Percentiles rank a stretch among this genome's conserved stretches.
Conservation (phyloP, 2,797 vertebrate species). For the Sebastes trivittatus region DNA sequence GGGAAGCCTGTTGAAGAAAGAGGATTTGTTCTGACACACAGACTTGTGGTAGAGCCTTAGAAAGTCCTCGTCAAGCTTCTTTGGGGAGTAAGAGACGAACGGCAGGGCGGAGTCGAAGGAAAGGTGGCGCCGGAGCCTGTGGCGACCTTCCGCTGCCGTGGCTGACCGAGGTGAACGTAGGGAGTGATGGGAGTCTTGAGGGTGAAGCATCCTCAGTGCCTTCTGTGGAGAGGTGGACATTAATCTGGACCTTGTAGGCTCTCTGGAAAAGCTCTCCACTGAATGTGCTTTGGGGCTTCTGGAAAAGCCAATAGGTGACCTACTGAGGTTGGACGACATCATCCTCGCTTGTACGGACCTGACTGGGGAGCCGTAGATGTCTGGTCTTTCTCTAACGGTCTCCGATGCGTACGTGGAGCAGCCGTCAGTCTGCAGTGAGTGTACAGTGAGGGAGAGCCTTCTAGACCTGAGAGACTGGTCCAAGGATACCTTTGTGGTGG, state of each 20-base stretch:
- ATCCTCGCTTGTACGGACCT: conserved; percentile 40
- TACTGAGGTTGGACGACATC: not conserved
- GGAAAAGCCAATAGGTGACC: conserved; percentile 33
- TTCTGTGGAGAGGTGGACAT: not conserved
- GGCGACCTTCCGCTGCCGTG: not conserved
- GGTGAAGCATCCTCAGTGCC: conserved; percentile 17
- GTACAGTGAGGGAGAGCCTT: conserved; percentile 1
- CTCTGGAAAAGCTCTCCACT: conserved; percentile 5
- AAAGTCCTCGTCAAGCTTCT: conserved; percentile 73
- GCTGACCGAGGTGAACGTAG: conserved; percentile 2
- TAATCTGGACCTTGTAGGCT: not conserved
- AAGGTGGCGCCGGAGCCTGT: conserved; percentile 22
- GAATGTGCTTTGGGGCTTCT: conserved; percentile 21
- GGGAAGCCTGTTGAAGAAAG: conserved; percentile 1
- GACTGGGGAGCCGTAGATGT: conserved; percentile 35
- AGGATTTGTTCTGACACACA: conserved; percentile 66
- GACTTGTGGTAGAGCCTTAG: conserved; percentile 77
- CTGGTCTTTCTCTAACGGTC: not conserved
- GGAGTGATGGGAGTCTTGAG: not conserved
- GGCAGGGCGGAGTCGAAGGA: conserved; percentile 49
- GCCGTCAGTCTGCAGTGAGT: not conserved
- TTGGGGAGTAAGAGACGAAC: not conserved
- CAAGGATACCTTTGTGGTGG: not conserved
- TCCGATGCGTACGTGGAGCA: not conserved
- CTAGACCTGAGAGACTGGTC: conserved; percentile 9